Evolutionary conservation across 2,113 vertebrate species (phyloP), one percentile per base, ranked within the genome.

Genomic region (Zingel zingel): DNA sequence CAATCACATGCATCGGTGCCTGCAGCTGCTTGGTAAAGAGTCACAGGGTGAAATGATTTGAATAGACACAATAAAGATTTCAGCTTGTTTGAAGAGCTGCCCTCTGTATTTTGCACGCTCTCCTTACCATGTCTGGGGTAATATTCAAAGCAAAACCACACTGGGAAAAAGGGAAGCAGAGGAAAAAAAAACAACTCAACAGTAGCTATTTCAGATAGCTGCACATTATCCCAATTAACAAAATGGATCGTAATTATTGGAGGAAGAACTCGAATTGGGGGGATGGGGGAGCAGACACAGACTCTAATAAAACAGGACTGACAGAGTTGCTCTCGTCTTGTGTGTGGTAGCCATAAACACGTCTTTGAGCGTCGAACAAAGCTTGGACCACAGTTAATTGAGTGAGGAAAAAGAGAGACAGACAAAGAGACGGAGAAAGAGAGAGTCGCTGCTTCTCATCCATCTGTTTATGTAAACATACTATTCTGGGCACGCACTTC

Each of bases 1-100:
- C 84, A 83, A 78, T 84, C 33, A 48, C 74, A 89, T 68, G 86
- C 87, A 72, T 83, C 36, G 15, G 71, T 80, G 77, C 83, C 76
- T 80, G 79, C 84, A 70, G 78, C 85, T 86, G 77, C 85, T 80
- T 23, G 74, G 63, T 63, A 68, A 84, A 81, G 79, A 88, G 86
- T 89, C 87, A 78, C 23, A 0, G 67, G 83, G 33, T 86, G 86
- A 83, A 87, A 82, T 74, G 53, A 91, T 93, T 93, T 91, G 91
- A 88, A 90, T 87, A 75, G 86, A 77, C 64, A 74, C 74, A 86
- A 64, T 86, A 79, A 87, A 89, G 79, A 87, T 70, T 82, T 76
- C 43, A 25, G 83, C 68, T 79, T 86, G 90, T 92, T 91, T 92
- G 89, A 91, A 88, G 84, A 83, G 89, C 80, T 69, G 80, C 88